Conservation (phyloP, 2,797 vertebrate species). For the Ctenopoma kingsleyae region DNA sequence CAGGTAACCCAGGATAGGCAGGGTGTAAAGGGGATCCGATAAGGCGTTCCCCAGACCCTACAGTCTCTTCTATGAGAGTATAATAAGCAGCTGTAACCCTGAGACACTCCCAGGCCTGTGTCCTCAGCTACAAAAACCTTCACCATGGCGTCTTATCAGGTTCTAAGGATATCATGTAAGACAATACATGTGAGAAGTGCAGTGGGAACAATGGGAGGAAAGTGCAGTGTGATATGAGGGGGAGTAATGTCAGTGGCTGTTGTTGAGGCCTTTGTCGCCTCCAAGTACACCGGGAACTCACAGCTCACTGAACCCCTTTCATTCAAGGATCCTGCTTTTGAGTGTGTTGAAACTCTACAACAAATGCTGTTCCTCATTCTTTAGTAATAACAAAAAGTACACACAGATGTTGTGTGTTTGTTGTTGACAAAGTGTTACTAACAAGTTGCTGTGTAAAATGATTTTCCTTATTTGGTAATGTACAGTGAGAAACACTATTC, state of each 20-base stretch:
- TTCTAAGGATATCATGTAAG: slow-evolving; percentile 86
- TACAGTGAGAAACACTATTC: neutral
- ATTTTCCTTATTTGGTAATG: neutral
- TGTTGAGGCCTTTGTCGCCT: slow-evolving; percentile 79
- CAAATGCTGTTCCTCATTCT: slow-evolving; percentile 31
- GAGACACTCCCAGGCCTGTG: slow-evolving; percentile 83
- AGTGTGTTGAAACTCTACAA: slow-evolving; percentile 54
- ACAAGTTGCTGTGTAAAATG: slow-evolving; percentile 3
- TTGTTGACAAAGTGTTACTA: slow-evolving; percentile 10
- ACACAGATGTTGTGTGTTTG: slow-evolving; percentile 22
- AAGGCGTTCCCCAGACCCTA: slow-evolving; percentile 72
- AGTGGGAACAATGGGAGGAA: slow-evolving; percentile 77
- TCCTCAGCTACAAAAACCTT: slow-evolving; percentile 76
- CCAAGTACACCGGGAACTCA: slow-evolving; percentile 72
- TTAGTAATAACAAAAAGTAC: slow-evolving; percentile 13
- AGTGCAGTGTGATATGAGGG: slow-evolving; percentile 79
- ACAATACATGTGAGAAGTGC: slow-evolving; percentile 88
- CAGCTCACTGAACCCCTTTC: slow-evolving; percentile 67
- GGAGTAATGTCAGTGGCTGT: slow-evolving; percentile 78
- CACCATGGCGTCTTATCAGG: slow-evolving; percentile 75
- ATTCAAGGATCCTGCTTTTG: slow-evolving; percentile 45
- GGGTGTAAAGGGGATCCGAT: slow-evolving; percentile 68
- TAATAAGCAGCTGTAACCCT: slow-evolving; percentile 82
- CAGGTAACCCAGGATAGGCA: slow-evolving; percentile 66
- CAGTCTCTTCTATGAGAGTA: slow-evolving; percentile 71